Percentiles rank a stretch among this genome's conserved stretches.
These are phyloP conservation scores for Streptopelia turtur DNA, from an alignment of 2,797 vertebrate species.

Conservation along the genomic window DNA sequence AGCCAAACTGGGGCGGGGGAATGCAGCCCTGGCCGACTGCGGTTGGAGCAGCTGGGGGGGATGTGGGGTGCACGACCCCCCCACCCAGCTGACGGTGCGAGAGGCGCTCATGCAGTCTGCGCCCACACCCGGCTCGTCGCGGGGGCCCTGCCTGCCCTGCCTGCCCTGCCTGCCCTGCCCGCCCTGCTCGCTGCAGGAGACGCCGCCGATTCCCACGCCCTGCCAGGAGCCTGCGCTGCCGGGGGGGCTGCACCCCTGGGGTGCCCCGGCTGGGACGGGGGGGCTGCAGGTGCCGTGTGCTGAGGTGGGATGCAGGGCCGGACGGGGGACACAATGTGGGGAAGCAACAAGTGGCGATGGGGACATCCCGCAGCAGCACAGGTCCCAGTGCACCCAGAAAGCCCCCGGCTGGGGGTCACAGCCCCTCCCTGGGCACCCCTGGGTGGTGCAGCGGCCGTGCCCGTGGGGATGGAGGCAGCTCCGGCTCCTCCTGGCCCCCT, in stretches of 20 bases:
- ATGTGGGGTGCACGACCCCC: not conserved
- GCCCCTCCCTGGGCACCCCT: not conserved
- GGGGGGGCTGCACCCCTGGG: not conserved
- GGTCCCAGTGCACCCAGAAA: not conserved
- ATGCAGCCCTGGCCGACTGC: not conserved
- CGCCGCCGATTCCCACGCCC: not conserved
- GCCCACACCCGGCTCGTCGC: not conserved
- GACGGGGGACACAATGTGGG: not conserved
- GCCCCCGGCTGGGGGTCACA: not conserved
- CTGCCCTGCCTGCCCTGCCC: no score
- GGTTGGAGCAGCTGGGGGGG: not conserved
- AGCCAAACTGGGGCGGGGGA: not conserved
- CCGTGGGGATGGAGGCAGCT: not conserved
- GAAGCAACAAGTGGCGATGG: not conserved
- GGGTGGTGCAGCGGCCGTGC: rapidly evolving
- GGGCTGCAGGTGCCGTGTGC: not conserved
- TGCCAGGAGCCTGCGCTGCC: no score
- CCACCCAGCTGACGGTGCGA: not conserved
- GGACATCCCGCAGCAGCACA: not conserved
- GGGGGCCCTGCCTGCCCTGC: not conserved
- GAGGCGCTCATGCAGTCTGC: rapidly evolving
- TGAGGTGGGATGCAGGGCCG: not conserved
- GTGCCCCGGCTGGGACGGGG: not conserved
- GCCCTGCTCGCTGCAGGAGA: not conserved
- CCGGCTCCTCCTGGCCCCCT: not conserved